Conservation (phyloP, 2,113 vertebrate genomes). For the Petromus typicus region DNA sequence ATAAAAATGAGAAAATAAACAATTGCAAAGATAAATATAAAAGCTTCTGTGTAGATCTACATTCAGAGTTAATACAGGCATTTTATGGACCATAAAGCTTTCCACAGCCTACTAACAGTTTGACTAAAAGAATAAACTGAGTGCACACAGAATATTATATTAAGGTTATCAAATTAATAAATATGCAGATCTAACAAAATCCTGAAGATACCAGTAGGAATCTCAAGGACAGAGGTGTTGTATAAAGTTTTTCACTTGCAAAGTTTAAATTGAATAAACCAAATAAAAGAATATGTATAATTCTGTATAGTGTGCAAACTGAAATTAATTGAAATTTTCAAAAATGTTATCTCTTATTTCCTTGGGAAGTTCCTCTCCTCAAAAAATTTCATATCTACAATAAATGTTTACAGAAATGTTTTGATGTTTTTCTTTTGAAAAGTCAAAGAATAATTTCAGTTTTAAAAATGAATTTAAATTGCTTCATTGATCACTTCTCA, state of each 20-base stretch:
- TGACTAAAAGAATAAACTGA: neutral
- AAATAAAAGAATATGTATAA: neutral
- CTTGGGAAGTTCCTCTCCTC: neutral
- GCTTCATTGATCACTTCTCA: neutral
- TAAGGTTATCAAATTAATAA: neutral
- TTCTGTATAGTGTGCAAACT: neutral
- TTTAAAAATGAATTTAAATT: constrained; percentile 19
- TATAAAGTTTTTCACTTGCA: neutral
- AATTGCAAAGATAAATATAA: constrained; percentile 2
- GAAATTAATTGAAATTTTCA: neutral
- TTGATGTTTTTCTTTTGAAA: neutral
- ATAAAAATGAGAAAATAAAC: constrained; percentile 4
- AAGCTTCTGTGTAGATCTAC: neutral
- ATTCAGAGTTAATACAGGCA: neutral
- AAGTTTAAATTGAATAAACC: neutral
- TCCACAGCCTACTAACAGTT: neutral
- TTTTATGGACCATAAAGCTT: neutral
- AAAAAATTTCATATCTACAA: neutral
- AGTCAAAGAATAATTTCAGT: neutral
- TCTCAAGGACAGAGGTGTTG: neutral
- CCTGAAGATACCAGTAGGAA: neutral
- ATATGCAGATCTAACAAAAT: neutral
- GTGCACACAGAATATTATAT: neutral
- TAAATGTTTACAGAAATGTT: neutral
- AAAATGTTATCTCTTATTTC: neutral